phyloP scores from a whole-genome alignment of 2,888 invertebrate species.

The Coenonympha glycerion region DNA sequence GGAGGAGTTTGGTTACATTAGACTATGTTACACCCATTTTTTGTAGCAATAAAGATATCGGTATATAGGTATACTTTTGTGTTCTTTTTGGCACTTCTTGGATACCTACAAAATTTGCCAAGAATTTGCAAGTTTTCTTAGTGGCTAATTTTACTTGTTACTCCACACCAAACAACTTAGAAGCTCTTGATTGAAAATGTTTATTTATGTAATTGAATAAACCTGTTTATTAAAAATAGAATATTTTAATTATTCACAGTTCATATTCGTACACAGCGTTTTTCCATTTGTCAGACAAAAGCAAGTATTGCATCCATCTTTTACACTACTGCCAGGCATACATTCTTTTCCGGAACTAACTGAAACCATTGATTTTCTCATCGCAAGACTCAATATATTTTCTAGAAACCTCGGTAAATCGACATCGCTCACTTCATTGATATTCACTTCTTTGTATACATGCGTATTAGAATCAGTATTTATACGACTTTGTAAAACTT shows the following conservation, averaged over 20 bases:
- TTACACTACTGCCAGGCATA: conserved; percentile 36
- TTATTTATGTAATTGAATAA: too few relatives aligned
- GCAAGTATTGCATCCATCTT: conserved; percentile 46
- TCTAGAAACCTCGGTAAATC: conserved; percentile 36
- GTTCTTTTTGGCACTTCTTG: too few relatives aligned
- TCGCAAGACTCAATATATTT: conserved; percentile 38
- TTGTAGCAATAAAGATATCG: too few relatives aligned
- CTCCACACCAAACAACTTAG: too few relatives aligned
- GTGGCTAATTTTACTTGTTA: too few relatives aligned
- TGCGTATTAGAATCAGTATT: background rate
- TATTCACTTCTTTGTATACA: background rate
- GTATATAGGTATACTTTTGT: too few relatives aligned
- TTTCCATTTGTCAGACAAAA: conserved; percentile 53
- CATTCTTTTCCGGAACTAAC: conserved; percentile 36
- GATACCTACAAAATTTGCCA: too few relatives aligned
- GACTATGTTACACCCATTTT: too few relatives aligned
- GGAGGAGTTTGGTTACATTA: too few relatives aligned
- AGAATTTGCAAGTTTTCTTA: too few relatives aligned
- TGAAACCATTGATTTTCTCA: conserved; percentile 46
- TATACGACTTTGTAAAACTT: background rate
- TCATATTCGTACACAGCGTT: conserved; percentile 46
- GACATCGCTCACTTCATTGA: background rate
- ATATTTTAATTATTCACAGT: conserved; percentile 34
- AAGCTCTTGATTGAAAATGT: too few relatives aligned
- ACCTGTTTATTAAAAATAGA: background rate